A percentile compares a stretch with the other conserved stretches of the same genome.
Conservation (phyloP, 2,113 vertebrate species). For the Rhagologus leucostigma region DNA sequence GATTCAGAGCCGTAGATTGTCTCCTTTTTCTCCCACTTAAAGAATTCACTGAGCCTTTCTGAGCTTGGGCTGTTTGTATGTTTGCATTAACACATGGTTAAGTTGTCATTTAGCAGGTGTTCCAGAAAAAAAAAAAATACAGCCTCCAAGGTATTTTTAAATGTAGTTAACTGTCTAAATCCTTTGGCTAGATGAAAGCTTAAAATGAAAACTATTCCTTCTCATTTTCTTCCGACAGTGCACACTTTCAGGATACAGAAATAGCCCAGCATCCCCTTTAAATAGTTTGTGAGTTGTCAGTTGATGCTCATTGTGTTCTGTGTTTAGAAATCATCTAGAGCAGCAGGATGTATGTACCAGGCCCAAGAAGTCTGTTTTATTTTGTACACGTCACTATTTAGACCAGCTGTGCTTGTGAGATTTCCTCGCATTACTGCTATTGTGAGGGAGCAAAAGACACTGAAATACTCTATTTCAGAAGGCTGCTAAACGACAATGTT, state of each 20-base stretch:
- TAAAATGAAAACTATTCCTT: background rate
- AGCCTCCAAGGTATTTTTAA: background rate
- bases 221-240: background rate
- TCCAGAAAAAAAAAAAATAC: background rate
- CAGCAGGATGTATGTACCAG: conserved; percentile 10
- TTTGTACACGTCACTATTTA: background rate
- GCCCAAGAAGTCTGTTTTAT: background rate
- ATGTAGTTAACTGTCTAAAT: background rate
- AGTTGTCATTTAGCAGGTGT: background rate
- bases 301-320: background rate
- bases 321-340: background rate
- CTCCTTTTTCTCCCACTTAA: background rate
- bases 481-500: background rate
- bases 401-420: background rate
- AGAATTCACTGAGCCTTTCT: background rate
- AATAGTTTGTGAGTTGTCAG: conserved; percentile 14
- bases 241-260: background rate
- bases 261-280: background rate
- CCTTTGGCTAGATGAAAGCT: background rate
- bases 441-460: background rate
- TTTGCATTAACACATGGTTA: background rate
- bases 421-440: background rate
- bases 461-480: background rate
- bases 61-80: background rate
- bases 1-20: background rate